Conservation (phyloP, 2,888 invertebrate species). For the Aleiodes alternator region DNA sequence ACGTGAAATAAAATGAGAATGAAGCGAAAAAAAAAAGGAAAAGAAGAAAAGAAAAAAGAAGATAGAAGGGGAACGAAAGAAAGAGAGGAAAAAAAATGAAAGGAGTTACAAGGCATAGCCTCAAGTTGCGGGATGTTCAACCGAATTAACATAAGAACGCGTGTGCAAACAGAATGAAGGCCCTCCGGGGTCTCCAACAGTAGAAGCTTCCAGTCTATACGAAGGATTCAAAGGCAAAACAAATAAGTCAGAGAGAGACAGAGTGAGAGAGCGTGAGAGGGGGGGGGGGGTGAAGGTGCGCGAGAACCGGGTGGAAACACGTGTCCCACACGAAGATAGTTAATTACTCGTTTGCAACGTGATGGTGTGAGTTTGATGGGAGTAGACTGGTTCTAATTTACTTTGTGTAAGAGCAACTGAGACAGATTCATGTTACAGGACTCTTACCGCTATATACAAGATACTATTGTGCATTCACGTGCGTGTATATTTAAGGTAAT, state of each 20-base stretch:
- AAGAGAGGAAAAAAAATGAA: conserved; percentile 20
- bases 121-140: conserved; percentile 66
- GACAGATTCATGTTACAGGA: conserved; percentile 10
- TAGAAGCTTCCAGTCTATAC: conserved; percentile 2
- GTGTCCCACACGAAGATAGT: conserved; percentile 69
- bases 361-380: conserved; percentile 55
- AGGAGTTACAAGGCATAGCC: conserved; percentile 10
- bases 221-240: conserved; percentile 45
- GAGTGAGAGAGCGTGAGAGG: conserved; percentile 40
- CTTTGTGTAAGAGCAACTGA: conserved; percentile 35
- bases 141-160: conserved; percentile 75
- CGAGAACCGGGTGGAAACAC: conserved; percentile 52
- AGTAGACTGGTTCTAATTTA: background rate
- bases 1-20: too few relatives aligned
- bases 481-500: too few relatives aligned
- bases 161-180: conserved; percentile 70
- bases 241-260: conserved; percentile 49
- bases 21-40: conserved; percentile 2
- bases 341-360: conserved; percentile 74
- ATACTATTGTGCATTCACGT: too few relatives aligned
- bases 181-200: conserved; percentile 54
- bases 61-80: background rate
- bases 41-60: conserved; percentile 12
- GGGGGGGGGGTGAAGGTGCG: conserved; percentile 42
- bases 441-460: too few relatives aligned